Conservation (phyloP, 2,888 invertebrate species). For the Argyresthia goedartella region DNA sequence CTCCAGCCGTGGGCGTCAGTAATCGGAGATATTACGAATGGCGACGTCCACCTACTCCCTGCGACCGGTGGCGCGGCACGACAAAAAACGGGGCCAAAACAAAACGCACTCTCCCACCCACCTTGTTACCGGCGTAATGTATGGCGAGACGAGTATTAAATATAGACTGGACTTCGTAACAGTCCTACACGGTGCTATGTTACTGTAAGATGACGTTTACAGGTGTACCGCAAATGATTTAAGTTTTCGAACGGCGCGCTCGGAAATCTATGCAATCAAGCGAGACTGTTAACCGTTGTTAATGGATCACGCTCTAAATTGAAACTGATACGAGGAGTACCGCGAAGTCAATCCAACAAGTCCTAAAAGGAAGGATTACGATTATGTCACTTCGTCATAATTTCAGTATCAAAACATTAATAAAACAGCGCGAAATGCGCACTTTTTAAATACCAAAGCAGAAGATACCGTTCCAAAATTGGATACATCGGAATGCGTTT, state of each 20-base stretch:
- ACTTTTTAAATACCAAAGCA: too few species aligned
- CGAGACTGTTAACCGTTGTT: not conserved
- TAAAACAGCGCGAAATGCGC: too few species aligned
- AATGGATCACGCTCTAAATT: too few species aligned
- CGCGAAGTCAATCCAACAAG: too few species aligned
- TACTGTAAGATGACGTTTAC: too few species aligned
- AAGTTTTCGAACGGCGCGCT: not conserved
- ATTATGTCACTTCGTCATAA: too few species aligned
- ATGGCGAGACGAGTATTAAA: constrained; percentile 19
- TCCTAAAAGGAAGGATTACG: too few species aligned
- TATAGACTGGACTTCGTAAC: constrained; percentile 15
- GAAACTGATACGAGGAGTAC: too few species aligned
- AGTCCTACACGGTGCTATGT: too few species aligned
- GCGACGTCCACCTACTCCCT: constrained; percentile 15
- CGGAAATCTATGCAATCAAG: not conserved
- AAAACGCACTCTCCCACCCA: constrained; percentile 22
- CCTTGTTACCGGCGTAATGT: constrained; percentile 27
- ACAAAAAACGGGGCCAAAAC: constrained; percentile 18
- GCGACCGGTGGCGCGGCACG: constrained; percentile 10
- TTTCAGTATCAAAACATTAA: too few species aligned
- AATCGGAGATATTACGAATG: constrained; percentile 18
- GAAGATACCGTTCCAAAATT: not conserved
- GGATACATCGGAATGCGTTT: too few species aligned
- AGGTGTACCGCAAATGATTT: too few species aligned
- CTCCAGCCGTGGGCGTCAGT: constrained; percentile 15